Conservation (phyloP, 1,140 invertebrate genomes). For the Sycobia sp. region DNA sequence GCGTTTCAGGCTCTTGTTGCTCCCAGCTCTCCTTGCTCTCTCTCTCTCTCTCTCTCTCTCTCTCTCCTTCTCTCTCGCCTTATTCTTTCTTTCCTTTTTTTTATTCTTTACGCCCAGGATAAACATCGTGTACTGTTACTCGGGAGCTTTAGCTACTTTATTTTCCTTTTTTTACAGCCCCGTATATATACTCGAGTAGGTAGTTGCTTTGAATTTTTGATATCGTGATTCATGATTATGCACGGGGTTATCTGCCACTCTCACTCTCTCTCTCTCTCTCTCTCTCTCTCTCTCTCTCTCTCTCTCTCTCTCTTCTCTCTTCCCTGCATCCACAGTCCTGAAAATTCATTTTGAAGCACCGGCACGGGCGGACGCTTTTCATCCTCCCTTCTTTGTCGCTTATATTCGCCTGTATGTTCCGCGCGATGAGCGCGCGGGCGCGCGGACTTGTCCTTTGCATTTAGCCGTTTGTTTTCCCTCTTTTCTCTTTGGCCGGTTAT, state of each 20-base stretch:
- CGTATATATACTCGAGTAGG: not conserved
- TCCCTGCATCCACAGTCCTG: not conserved
- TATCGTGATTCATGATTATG: slow-evolving; percentile 30
- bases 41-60: not conserved
- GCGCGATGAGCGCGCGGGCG: too few relatives aligned
- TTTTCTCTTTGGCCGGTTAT: too few relatives aligned
- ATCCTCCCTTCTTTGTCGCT: too few relatives aligned
- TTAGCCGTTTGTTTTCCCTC: too few relatives aligned
- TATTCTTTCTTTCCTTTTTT: too few relatives aligned
- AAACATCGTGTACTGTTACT: not conserved
- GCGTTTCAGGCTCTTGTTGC: too few relatives aligned
- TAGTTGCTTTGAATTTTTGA: slow-evolving; percentile 29
- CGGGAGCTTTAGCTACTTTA: not conserved
- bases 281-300: too few relatives aligned
- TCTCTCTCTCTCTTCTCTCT: too few relatives aligned
- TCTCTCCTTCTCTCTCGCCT: not conserved
- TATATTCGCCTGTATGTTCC: too few relatives aligned
- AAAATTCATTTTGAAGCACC: slow-evolving; percentile 12
- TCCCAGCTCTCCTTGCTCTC: not conserved
- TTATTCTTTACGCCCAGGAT: not conserved
- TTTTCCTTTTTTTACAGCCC: not conserved
- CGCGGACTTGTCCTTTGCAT: too few relatives aligned
- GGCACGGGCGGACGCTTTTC: too few relatives aligned
- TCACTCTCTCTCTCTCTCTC: not conserved
- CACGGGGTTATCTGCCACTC: not conserved